A percentile compares a stretch with the other conserved stretches of the same genome.
Conservation (phyloP, 37 sponge, comb jelly and placozoan species). For the Trichoplax adhaerens region DNA sequence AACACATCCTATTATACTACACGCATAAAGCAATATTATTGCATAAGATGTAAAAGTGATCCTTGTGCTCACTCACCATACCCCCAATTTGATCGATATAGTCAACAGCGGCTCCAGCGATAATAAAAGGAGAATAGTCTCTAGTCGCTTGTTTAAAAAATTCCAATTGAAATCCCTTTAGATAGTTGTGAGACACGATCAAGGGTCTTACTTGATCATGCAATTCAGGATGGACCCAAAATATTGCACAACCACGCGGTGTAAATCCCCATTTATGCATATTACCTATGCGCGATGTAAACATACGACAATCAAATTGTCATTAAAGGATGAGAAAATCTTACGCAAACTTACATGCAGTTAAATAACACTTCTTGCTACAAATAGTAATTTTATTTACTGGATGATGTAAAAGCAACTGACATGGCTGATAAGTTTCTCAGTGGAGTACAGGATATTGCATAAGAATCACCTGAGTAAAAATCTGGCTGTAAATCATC, state of each 20-base stretch:
- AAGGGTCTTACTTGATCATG: slow-evolving; percentile 18
- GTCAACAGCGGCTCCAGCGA: too few relatives aligned
- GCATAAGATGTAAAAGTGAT: too few relatives aligned
- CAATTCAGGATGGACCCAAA: slow-evolving; percentile 13
- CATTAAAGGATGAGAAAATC: slow-evolving; percentile 12
- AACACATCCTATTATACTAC: too few relatives aligned
- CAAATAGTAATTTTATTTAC: not conserved
- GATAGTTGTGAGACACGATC: slow-evolving; percentile 16
- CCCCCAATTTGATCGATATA: too few relatives aligned
- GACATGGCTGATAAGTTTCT: not conserved
- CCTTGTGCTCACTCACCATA: too few relatives aligned
- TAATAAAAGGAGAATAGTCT: slow-evolving; percentile 14
- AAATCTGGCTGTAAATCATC: slow-evolving; percentile 26
- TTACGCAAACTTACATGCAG: slow-evolving; percentile 11
- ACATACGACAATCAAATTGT: slow-evolving; percentile 5
- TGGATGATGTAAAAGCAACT: not conserved
- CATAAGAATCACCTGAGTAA: slow-evolving; percentile 21
- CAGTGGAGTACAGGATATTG: not conserved
- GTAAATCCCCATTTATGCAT: slow-evolving; percentile 48
- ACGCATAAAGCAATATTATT: too few relatives aligned
- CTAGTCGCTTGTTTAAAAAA: slow-evolving; percentile 24
- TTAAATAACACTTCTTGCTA: not conserved
- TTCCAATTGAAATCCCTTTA: slow-evolving; percentile 8
- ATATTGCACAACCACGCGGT: slow-evolving; percentile 35
- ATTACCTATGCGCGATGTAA: slow-evolving; percentile 19